Conservation (phyloP, 2,113 vertebrate species). For the Cygnus atratus region DNA sequence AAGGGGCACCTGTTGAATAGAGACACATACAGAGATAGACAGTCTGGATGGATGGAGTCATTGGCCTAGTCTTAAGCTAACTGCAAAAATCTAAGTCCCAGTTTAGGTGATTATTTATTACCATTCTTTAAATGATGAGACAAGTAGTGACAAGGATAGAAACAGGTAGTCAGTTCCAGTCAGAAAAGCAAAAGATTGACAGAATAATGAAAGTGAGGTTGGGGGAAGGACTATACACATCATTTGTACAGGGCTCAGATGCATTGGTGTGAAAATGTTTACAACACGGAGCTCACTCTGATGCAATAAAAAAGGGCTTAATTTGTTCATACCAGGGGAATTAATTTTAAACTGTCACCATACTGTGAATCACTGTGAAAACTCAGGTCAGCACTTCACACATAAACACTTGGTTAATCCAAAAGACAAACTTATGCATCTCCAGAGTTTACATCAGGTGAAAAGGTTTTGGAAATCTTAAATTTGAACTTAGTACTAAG, state of each 20-base stretch:
- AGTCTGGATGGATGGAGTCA: background rate
- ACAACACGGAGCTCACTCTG: background rate
- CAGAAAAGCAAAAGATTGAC: background rate
- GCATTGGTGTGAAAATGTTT: background rate
- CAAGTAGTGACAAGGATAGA: background rate
- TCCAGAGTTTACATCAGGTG: background rate
- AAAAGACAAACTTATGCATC: background rate
- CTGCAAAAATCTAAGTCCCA: background rate
- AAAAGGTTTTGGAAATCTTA: background rate
- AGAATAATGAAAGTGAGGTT: background rate
- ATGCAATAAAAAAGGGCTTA: background rate
- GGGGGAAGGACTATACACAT: background rate
- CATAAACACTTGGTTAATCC: background rate
- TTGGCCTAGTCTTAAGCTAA: background rate
- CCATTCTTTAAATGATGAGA: background rate
- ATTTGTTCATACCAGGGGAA: background rate
- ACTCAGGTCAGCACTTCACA: background rate
- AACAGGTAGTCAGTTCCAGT: background rate
- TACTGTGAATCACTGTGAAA: background rate
- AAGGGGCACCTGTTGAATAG: background rate
- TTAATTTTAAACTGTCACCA: background rate
- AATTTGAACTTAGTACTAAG: background rate
- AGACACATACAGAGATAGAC: background rate
- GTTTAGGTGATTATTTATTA: background rate
- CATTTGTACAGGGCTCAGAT: background rate